These are phyloP conservation scores for Stichodactyla helianthus DNA, from an alignment of 64 coral and sea anemone genomes.

Conservation along the genomic window DNA sequence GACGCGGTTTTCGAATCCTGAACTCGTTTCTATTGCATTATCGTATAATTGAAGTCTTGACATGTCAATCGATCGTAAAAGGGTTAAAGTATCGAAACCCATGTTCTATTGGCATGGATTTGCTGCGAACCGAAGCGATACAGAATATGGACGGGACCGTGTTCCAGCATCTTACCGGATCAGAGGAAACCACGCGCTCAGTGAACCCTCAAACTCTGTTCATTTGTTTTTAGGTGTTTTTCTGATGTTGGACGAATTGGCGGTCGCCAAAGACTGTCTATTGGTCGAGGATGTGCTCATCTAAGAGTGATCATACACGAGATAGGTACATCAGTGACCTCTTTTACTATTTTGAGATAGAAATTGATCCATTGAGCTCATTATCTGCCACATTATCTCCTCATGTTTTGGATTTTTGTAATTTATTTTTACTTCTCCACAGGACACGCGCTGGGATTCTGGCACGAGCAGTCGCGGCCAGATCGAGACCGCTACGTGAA, in stretches of 20 bases:
- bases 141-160: background rate
- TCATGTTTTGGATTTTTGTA: background rate
- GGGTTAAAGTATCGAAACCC: too few species aligned
- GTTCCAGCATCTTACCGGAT: too few species aligned
- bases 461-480: slow-evolving; percentile 11
- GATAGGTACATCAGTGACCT: background rate
- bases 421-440: background rate
- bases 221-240: background rate
- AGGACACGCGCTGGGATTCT: slow-evolving; percentile 12
- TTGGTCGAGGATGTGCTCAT: background rate
- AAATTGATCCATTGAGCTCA: background rate
- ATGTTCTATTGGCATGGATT: too few species aligned
- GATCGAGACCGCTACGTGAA: slow-evolving; percentile 4
- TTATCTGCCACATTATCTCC: background rate
- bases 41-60: too few species aligned
- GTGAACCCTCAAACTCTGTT: background rate
- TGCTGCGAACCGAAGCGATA: too few species aligned
- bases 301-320: background rate
- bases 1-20: too few species aligned
- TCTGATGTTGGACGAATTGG: slow-evolving; percentile 11
- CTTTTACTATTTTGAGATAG: too few species aligned
- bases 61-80: too few species aligned
- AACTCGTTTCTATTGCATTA: too few species aligned
- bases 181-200: too few species aligned
- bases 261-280: background rate